Percentiles rank a stretch among this genome's conserved stretches.
Conservation (phyloP, 2,113 vertebrate genomes). For the Entelurus aequoreus region DNA sequence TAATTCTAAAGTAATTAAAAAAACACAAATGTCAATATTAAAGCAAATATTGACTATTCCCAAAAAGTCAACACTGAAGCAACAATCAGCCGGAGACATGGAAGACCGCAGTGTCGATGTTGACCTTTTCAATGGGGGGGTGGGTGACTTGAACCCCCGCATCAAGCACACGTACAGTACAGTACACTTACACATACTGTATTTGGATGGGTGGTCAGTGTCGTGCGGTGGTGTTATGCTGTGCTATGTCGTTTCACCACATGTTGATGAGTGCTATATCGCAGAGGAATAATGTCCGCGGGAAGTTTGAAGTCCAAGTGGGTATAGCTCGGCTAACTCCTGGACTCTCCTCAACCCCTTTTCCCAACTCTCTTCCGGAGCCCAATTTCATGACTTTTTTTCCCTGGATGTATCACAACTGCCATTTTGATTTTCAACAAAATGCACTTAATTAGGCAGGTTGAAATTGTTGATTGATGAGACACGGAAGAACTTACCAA, state of each 20-base stretch:
- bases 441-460: background rate
- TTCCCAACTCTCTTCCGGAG: background rate
- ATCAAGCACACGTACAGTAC: conserved; percentile 1
- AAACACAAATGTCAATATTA: too few relatives aligned
- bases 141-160: background rate
- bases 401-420: background rate
- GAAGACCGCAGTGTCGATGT: conserved; percentile 18
- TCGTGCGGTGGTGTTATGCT: conserved; percentile 60
- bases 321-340: conserved; percentile 33
- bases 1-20: too few relatives aligned
- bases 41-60: too few relatives aligned
- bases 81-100: conserved; percentile 19
- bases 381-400: conserved; percentile 37
- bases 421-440: background rate
- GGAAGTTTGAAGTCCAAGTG: conserved; percentile 24
- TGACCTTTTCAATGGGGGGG: conserved; percentile 10
- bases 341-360: background rate
- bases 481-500: conserved; percentile 6
- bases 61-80: background rate
- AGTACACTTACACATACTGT: conserved; percentile 10
- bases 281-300: conserved; percentile 36
- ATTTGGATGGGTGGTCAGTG: conserved; percentile 53
- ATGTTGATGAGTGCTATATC: conserved; percentile 46
- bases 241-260: conserved; percentile 60
- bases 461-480: background rate